Evolutionary conservation across 2,113 vertebrate genomes (phyloP).

Genomic region (Myxocyprinus asiaticus): DNA sequence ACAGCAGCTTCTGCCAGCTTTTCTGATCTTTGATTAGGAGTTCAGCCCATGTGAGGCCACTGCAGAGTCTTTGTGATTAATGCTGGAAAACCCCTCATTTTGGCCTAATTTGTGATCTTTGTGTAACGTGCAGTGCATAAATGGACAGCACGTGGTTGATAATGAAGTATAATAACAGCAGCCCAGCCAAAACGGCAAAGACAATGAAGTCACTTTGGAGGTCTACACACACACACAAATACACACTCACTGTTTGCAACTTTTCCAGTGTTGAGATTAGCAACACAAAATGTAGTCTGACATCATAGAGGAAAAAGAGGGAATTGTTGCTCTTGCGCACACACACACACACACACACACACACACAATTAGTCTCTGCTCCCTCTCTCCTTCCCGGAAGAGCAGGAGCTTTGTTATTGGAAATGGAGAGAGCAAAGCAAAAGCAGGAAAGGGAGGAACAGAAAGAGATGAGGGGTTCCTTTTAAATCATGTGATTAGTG

Average conservation of each 20-base stretch:
- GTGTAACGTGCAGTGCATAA: conserved; percentile 19
- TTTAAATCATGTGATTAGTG: conserved; percentile 54
- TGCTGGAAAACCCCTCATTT: conserved; percentile 29
- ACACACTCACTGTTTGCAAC: neutral
- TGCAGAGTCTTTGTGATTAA: neutral
- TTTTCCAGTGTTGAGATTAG: conserved; percentile 50
- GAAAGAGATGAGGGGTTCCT: conserved; percentile 43
- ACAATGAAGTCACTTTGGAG: conserved; percentile 47
- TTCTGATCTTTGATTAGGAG: conserved; percentile 8
- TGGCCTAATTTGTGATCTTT: conserved; percentile 3
- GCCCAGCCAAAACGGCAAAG: neutral
- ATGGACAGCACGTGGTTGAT: neutral
- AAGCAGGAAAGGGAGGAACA: conserved; percentile 35
- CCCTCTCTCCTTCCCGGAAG: conserved; percentile 48
- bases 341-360: neutral
- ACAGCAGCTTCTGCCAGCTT: conserved; percentile 24
- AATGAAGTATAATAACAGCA: conserved; percentile 27
- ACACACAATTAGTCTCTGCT: conserved; percentile 25
- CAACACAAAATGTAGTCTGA: conserved; percentile 43
- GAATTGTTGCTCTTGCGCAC: neutral
- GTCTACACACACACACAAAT: neutral
- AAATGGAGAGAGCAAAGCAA: conserved; percentile 42
- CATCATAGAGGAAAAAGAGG: conserved; percentile 39
- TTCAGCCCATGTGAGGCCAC: neutral
- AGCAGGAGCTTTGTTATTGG: conserved; percentile 45